A percentile compares a stretch with the other conserved stretches of the same genome.
Conservation (phyloP, 2,113 vertebrate genomes). For the Odontesthes bonariensis region DNA sequence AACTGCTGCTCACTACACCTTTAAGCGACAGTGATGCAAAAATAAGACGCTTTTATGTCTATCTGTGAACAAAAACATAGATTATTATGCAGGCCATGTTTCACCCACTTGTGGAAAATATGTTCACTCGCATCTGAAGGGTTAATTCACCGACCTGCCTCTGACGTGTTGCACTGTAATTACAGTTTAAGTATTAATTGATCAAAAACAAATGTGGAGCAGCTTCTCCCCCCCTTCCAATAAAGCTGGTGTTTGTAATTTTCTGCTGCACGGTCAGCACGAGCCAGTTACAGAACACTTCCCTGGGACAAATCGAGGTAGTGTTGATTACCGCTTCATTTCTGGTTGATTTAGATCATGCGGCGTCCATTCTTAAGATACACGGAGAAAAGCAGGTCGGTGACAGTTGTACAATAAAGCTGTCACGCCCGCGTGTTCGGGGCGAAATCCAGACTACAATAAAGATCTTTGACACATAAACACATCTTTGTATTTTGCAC, state of each 20-base stretch:
- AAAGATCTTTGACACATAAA: conserved; percentile 8
- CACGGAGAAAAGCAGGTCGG: conserved; percentile 46
- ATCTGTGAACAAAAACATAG: neutral
- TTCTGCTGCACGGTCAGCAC: conserved; percentile 49
- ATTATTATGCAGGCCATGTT: neutral
- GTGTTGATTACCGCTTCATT: conserved; percentile 62
- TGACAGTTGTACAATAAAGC: too few relatives aligned
- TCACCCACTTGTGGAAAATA: neutral
- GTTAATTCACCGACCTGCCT: conserved; percentile 5
- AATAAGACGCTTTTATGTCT: neutral
- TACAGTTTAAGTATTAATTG: conserved; percentile 43
- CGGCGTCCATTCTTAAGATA: conserved; percentile 60
- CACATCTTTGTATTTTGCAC: neutral
- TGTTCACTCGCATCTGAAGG: neutral
- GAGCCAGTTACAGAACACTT: conserved; percentile 37
- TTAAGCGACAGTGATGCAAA: neutral
- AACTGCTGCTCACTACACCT: neutral
- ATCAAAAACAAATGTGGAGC: conserved; percentile 51
- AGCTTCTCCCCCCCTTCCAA: conserved; percentile 45
- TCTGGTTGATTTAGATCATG: conserved; percentile 41
- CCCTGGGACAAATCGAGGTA: conserved; percentile 72
- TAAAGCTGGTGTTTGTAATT: conserved; percentile 69
- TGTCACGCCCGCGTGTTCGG: neutral
- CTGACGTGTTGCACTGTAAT: neutral
- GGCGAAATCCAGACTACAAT: too few relatives aligned